Conservation (phyloP, 2,888 invertebrate species). For the Halocaridina rubra region DNA sequence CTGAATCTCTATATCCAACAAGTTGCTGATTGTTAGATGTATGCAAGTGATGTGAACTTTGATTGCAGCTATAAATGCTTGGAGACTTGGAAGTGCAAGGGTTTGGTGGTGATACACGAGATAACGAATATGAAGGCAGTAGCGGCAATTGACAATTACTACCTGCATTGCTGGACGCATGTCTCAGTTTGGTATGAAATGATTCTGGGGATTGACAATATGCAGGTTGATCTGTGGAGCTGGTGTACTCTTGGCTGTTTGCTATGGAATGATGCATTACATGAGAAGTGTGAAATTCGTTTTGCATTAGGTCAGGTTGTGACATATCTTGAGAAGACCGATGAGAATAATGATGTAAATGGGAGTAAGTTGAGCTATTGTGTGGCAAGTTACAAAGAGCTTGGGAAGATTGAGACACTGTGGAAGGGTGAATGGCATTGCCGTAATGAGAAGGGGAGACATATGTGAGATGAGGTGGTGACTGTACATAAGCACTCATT, state of each 20-base stretch:
- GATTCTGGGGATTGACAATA: conserved; percentile 21
- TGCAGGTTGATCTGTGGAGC: neutral
- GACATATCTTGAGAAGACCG: neutral
- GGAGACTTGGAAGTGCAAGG: neutral
- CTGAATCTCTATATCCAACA: neutral
- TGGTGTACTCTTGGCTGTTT: conserved; percentile 8
- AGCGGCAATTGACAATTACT: neutral
- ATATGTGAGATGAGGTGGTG: neutral
- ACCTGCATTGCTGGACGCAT: neutral
- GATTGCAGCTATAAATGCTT: neutral
- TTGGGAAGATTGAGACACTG: neutral
- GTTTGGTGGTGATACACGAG: neutral
- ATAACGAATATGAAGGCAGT: conserved; percentile 10
- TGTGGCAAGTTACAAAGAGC: neutral
- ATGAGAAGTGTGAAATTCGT: neutral
- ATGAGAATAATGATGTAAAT: neutral
- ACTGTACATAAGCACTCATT: neutral
- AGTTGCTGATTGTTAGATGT: conserved; percentile 6
- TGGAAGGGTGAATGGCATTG: neutral
- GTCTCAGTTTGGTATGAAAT: neutral
- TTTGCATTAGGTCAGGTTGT: too few relatives aligned
- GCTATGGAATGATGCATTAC: neutral
- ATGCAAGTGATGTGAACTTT: conserved; percentile 4
- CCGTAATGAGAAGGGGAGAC: neutral
- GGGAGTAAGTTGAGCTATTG: neutral